phyloP scores from a whole-genome alignment of 2,797 vertebrate genomes.

The Cirrhinus mrigala region DNA sequence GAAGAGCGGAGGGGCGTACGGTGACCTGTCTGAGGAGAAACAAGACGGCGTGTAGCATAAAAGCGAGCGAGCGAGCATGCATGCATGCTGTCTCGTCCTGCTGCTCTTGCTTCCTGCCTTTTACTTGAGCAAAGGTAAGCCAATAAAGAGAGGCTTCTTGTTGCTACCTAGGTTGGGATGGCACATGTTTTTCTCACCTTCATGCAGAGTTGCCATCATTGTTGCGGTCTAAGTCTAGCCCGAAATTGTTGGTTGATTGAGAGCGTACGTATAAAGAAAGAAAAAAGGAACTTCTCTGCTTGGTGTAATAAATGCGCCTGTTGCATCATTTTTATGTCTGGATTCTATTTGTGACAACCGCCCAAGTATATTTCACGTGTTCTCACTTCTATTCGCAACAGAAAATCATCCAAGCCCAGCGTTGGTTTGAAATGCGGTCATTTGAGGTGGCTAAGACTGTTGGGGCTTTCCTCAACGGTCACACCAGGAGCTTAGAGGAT shows the following conservation, averaged over 20 bases:
- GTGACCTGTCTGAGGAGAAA: conserved; percentile 72
- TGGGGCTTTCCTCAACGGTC: conserved; percentile 46
- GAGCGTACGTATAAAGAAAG: neutral
- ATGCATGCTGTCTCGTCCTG: conserved; percentile 39
- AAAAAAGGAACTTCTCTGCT: conserved; percentile 26
- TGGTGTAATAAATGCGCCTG: conserved; percentile 28
- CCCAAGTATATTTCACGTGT: neutral
- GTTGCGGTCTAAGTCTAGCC: neutral
- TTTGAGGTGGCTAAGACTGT: conserved; percentile 12
- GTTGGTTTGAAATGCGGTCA: neutral
- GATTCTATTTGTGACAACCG: neutral
- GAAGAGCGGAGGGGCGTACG: conserved; percentile 75
- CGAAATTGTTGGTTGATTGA: neutral
- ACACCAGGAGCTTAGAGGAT: conserved; percentile 67
- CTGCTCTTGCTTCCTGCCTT: conserved; percentile 5
- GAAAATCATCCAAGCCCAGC: neutral
- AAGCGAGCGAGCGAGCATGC: conserved; percentile 68
- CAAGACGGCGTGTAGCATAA: conserved; percentile 70
- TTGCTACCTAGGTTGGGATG: neutral
- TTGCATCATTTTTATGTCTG: conserved; percentile 53
- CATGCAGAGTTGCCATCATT: conserved; percentile 4
- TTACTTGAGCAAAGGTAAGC: conserved; percentile 38
- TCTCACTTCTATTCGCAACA: neutral
- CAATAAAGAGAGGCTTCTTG: conserved; percentile 14
- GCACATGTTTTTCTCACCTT: conserved; percentile 22